Conservation (phyloP, 2,888 invertebrate genomes). For the Ophioninae sp. region DNA sequence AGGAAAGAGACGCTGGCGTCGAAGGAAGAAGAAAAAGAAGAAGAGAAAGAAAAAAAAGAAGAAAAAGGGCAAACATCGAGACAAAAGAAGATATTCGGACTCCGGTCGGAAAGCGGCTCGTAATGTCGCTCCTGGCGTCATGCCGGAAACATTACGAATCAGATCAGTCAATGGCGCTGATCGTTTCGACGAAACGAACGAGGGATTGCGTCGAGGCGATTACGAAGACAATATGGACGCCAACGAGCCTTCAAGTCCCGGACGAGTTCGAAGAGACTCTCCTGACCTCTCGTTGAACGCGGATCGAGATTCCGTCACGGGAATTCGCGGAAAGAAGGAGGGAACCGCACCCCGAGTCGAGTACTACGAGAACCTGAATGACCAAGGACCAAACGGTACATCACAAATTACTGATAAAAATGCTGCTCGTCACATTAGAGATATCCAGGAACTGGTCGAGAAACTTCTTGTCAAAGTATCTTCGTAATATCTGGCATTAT, state of each 20-base stretch:
- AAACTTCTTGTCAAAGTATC: conserved; percentile 70
- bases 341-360: conserved; percentile 30
- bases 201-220: conserved; percentile 41
- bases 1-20: conserved; percentile 1
- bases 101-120: not conserved
- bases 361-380: conserved; percentile 39
- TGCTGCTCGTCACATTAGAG: conserved; percentile 65
- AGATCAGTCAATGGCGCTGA: not conserved
- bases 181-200: conserved; percentile 23
- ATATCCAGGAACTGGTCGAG: conserved; percentile 69
- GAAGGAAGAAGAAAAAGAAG: conserved; percentile 27
- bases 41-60: conserved; percentile 29
- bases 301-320: not conserved
- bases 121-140: not conserved
- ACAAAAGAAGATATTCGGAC: not conserved
- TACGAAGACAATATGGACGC: conserved; percentile 32
- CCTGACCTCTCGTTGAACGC: not conserved
- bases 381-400: conserved; percentile 22
- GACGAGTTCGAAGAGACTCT: not conserved
- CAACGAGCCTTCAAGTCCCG: conserved; percentile 1
- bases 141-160: not conserved
- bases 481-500: conserved; percentile 8
- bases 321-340: conserved; percentile 42
- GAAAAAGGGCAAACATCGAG: conserved; percentile 24
- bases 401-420: conserved; percentile 19